Evolutionary conservation across 2,888 invertebrate genomes (phyloP), one percentile per base, ranked within the genome.

Genomic region (Eupithecia tripunctaria): DNA sequence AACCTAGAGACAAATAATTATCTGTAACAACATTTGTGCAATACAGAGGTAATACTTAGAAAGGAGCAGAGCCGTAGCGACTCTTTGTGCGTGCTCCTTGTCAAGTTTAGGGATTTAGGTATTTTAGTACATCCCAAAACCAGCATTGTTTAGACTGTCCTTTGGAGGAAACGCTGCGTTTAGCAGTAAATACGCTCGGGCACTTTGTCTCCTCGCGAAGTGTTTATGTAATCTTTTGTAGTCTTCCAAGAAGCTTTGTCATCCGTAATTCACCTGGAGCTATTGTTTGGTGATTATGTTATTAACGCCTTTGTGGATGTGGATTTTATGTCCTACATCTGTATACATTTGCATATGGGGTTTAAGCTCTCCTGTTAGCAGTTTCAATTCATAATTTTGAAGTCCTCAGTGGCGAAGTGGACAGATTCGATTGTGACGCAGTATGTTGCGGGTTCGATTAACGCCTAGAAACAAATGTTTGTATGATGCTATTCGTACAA

Each of bases 141-240:
- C 64, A 70, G 70, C 69, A 67, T 74, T 74, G 71, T 73, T 78
- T 78, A 76, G 73, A 72, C 68, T 71, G 67, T 74, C 72, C 73
- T 70, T 75, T 76, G 56, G 68, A 79, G 75, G 78, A 79, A 80
- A 82, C 80, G 79, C 82, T 80, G 79, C 81, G 82, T 84, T 86
- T 82, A 85, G 84, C 81, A 82, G 84, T 84, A 83, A 85, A 85
- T 84, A 86, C 81, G 74, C 69, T 75, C 79, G 80, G 84, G 84
- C 84, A 82, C 82, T 84, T 84, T 82, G 82, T 83, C 84, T 84
- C 80, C 76, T 76, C 71, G 71, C 73, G 77, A 81, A 79, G 81
- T 82, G 81, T 82, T 82, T 84, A 81, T 81, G 74, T 76, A 76
- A 76, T 77, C 80, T 82, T 85, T 84, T 84, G 82, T 82, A 80